These are phyloP conservation scores for Sardinella longiceps DNA, from an alignment of 2,797 vertebrate species.

Conservation along the genomic window DNA sequence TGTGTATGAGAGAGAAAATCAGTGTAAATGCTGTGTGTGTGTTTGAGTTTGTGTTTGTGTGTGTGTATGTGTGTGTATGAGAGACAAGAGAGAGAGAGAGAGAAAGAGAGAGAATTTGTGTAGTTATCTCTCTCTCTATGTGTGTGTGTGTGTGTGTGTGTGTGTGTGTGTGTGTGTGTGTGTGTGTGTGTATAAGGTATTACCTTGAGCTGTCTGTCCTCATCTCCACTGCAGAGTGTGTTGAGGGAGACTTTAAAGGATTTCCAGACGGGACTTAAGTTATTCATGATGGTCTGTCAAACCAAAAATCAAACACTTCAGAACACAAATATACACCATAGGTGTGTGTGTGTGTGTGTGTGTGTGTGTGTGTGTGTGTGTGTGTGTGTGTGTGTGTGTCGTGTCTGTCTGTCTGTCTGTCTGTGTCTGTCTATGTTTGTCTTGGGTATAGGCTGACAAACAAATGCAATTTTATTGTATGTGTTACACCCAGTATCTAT, in stretches of 20 bases:
- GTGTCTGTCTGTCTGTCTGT: no score
- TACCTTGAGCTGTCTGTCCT: conserved; percentile 94
- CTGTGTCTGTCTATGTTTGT: background rate
- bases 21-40: no score
- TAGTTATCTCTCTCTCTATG: no score
- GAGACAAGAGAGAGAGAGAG: no score
- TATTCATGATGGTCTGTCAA: conserved; percentile 95
- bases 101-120: no score
- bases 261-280: conserved; percentile 98
- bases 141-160: background rate
- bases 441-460: background rate
- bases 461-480: no score
- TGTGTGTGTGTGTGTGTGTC: conserved; percentile 30
- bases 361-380: background rate
- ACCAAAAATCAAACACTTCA: background rate
- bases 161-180: conserved; percentile 13
- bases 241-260: conserved; percentile 98
- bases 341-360: background rate
- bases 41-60: no score
- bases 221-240: conserved; percentile 95
- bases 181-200: conserved; percentile 51
- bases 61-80: no score
- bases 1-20: no score
- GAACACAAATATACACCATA: background rate
- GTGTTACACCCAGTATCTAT: conserved; percentile 53